A percentile compares a stretch with the other conserved stretches of the same genome.
These are phyloP conservation scores for Tachysurus fulvidraco DNA, from an alignment of 2,113 vertebrate species.

Conservation along the genomic window DNA sequence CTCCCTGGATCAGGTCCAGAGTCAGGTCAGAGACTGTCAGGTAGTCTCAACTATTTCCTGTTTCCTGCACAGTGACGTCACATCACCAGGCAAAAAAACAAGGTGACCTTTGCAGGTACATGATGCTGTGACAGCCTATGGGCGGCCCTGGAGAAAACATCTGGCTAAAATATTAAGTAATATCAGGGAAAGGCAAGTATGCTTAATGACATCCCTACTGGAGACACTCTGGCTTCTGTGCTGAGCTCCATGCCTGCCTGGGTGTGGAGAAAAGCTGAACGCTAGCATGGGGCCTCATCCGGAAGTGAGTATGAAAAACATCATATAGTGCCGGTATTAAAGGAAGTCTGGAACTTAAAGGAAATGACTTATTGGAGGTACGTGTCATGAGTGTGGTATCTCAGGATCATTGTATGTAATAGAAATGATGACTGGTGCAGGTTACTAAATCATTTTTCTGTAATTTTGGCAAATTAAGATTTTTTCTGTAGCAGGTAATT, in stretches of 20 bases:
- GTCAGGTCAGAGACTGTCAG: constrained; percentile 49
- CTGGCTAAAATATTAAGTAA: constrained; percentile 74
- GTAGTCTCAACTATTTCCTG: constrained; percentile 71
- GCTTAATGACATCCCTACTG: constrained; percentile 61
- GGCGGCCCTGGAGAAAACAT: constrained; percentile 59
- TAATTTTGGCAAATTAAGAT: neutral
- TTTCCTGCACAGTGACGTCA: constrained; percentile 75
- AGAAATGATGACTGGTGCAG: neutral
- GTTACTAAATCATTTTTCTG: neutral
- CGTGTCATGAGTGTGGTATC: constrained; percentile 54
- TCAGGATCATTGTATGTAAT: neutral
- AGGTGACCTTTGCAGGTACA: constrained; percentile 48
- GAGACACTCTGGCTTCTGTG: constrained; percentile 63
- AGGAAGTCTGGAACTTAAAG: constrained; percentile 54
- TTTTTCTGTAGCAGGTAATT: neutral
- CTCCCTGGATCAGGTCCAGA: constrained; percentile 70
- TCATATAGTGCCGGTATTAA: constrained; percentile 52
- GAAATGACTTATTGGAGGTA: constrained; percentile 63
- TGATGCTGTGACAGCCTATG: constrained; percentile 48
- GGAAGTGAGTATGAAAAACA: constrained; percentile 50
- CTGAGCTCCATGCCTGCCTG: constrained; percentile 56
- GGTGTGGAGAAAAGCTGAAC: constrained; percentile 57
- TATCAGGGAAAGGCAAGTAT: constrained; percentile 60
- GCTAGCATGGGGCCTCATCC: constrained; percentile 49
- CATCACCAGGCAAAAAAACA: constrained; percentile 75